Conservation (phyloP, 2,888 invertebrate species). For the Hydrotaea cyrtoneurina region DNA sequence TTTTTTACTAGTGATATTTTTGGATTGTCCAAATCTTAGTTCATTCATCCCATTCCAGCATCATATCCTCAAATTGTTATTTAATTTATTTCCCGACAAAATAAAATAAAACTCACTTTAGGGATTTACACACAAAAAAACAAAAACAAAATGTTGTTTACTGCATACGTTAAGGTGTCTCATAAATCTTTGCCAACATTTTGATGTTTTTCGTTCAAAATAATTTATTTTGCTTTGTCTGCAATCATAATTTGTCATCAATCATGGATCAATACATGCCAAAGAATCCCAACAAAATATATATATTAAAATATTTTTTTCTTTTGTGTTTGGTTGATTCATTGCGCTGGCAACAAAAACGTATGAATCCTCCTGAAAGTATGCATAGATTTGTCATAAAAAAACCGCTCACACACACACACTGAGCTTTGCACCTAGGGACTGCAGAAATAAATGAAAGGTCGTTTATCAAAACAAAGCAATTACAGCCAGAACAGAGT, state of each 20-base stretch:
- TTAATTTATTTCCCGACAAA: too few species aligned
- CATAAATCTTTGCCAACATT: not conserved
- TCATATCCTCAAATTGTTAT: too few species aligned
- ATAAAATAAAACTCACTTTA: not conserved
- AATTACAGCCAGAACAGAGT: slow-evolving; percentile 22
- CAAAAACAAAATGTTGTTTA: not conserved
- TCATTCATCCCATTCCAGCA: too few species aligned
- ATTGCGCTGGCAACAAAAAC: not conserved
- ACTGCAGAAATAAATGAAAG: slow-evolving; percentile 28
- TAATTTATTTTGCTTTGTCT: slow-evolving; percentile 10
- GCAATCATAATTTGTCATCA: slow-evolving; percentile 33
- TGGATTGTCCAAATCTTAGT: too few species aligned
- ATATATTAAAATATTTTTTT: slow-evolving; percentile 17
- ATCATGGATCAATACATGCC: slow-evolving; percentile 41
- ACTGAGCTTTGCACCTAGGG: not conserved
- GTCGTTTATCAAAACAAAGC: slow-evolving; percentile 51
- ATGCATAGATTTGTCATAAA: slow-evolving; percentile 47
- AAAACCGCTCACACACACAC: not conserved
- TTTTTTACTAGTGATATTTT: too few species aligned
- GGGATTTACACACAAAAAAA: not conserved
- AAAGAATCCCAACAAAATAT: slow-evolving; percentile 4
- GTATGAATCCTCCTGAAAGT: slow-evolving; percentile 24
- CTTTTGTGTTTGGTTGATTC: not conserved
- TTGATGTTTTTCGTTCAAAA: not conserved
- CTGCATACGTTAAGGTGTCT: not conserved